Conservation (phyloP, 1,140 invertebrate species). For the Thalassaphorura encarpata region DNA sequence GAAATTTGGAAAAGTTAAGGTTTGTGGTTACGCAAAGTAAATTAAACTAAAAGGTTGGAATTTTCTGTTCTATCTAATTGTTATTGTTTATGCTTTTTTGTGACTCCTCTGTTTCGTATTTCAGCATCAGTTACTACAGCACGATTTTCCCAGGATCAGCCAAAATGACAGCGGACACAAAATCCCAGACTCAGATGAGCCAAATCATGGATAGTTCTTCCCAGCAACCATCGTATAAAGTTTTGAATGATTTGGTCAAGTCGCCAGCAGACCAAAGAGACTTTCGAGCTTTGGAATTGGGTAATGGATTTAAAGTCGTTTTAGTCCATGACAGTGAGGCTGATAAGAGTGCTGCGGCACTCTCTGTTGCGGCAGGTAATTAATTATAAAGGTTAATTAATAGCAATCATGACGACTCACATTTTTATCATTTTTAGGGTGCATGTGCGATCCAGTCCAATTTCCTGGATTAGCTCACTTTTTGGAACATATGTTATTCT, state of each 20-base stretch:
- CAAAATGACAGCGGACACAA: no score
- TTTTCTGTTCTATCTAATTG: no score
- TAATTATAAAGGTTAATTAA: not conserved
- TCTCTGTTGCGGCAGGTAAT: conserved; percentile 3
- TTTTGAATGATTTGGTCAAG: conserved; percentile 85
- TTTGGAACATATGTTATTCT: conserved; percentile 92
- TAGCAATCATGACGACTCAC: not conserved
- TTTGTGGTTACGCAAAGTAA: no score
- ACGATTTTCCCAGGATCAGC: no score
- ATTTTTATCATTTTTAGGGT: conserved; percentile 32
- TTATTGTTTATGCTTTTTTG: no score
- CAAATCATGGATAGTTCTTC: no score
- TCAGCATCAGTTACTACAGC: no score
- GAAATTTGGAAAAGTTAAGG: no score
- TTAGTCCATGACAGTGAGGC: conserved; percentile 81
- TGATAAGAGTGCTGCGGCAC: conserved; percentile 71
- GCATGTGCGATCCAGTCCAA: conserved; percentile 50
- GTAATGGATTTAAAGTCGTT: conserved; percentile 78
- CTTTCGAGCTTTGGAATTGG: conserved; percentile 71
- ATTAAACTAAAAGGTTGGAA: no score
- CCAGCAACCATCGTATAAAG: no score
- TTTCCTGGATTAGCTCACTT: conserved; percentile 87
- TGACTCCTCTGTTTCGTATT: no score
- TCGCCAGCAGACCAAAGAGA: conserved; percentile 78
- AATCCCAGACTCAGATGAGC: no score